Base-by-base conservation (phyloP, 2,888 invertebrate genomes). In the Anoncus sp. region DNA sequence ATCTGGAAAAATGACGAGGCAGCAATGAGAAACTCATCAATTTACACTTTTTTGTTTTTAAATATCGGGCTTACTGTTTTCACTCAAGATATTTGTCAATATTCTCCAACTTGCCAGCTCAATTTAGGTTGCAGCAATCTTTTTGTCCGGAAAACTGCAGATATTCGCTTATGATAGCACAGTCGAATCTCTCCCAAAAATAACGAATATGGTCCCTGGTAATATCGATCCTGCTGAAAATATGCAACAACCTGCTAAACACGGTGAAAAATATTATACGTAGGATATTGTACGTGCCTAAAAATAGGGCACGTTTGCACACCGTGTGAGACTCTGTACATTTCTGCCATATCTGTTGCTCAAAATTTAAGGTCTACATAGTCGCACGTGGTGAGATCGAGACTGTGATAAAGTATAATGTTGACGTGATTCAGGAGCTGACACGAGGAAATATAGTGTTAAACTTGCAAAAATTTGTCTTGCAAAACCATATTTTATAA, bases 211-310 rank as follows among this genome's bases (percentile, higher is more conserved):
- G 6, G 38, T 35, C 6, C 27, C 20, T 22, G 1, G 38, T 31
- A 31, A 14, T 14, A 14, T 31, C 20, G 57, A 57, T 16, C 1
- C 12, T 57, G 57, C 20, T 12, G 38, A 57, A 57, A 57, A 57
- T 38, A 57, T 57, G 12, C 38, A 38, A 38, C 20, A 12, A 57
- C 31, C 57, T 57, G 38, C 31, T 22, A 20, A 38, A 40, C 22
- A 9, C 6, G 57, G 31, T 20, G 14, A 38, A 57, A 57, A 57
- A 38, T 22, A 40, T 22, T 10, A 57, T 20, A 38, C 12, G 22
- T 22, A 38, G n/a, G n/a, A 57, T 55, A n/a, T 31, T 14, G 57
- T 57, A 57, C 57, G 38, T 57, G 57, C 38, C 57, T 57, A 20
- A 14, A 40, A 38, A 14, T 40, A n/a, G 20, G 38, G 3, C 57